Percentiles rank a stretch among this genome's conserved stretches.
Evolutionary conservation across 1,140 invertebrate genomes (phyloP).

Genomic region (Anastrepha ludens): DNA sequence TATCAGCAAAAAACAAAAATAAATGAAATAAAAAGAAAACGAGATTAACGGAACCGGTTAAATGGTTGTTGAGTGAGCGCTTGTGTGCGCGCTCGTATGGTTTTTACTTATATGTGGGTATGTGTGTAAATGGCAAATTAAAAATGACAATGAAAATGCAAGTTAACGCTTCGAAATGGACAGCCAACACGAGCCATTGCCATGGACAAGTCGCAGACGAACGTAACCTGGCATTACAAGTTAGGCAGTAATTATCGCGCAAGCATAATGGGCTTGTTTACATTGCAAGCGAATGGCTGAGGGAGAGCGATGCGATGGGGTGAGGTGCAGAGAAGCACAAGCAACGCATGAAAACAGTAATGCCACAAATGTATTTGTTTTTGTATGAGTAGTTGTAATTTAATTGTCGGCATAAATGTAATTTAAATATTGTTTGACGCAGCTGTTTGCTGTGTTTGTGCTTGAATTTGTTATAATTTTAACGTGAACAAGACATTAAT

Average conservation of each 20-base stretch:
- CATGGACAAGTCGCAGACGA: background rate
- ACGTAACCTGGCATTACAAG: background rate
- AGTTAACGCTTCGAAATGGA: conserved; percentile 40
- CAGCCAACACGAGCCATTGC: background rate
- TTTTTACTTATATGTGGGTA: background rate
- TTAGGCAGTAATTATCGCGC: conserved; percentile 18
- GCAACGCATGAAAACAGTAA: conserved; percentile 20
- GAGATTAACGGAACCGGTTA: conserved; percentile 33
- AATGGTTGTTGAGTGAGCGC: background rate
- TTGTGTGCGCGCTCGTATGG: background rate
- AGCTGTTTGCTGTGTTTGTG: background rate
- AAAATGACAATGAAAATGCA: conserved; percentile 51
- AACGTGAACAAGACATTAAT: conserved; percentile 16
- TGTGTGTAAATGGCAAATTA: conserved; percentile 23
- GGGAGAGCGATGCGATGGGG: background rate
- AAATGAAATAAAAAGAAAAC: conserved; percentile 34
- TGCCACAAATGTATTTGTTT: background rate
- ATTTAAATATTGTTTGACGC: background rate
- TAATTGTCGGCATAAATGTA: conserved; percentile 10
- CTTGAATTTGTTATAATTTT: background rate
- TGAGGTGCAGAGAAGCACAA: background rate
- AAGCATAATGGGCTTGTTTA: conserved; percentile 34
- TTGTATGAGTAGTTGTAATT: background rate
- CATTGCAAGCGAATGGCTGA: background rate
- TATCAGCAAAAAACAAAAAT: conserved; percentile 18